A percentile compares a stretch with the other conserved stretches of the same genome.
Evolutionary conservation across 53 echinoderm and acorn worm genomes (phyloP).

Genomic region (Antedon mediterranea): DNA sequence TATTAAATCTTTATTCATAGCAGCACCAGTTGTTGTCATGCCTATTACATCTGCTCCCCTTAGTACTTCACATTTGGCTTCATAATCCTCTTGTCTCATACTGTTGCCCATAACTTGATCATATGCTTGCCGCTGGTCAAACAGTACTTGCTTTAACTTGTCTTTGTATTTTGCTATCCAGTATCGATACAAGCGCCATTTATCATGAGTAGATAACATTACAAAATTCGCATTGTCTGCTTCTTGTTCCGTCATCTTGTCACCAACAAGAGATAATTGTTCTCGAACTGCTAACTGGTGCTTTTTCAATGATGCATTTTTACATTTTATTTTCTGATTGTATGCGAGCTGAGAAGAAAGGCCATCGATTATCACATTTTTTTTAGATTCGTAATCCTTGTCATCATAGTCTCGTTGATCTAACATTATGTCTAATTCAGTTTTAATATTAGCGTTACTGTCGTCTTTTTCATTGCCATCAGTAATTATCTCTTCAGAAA

Average conservation of each 20-base stretch:
- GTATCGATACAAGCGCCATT: slow-evolving; percentile 74
- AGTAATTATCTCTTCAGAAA: neutral
- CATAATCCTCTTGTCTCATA: slow-evolving; percentile 21
- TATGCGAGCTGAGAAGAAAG: neutral
- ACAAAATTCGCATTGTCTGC: slow-evolving; percentile 36
- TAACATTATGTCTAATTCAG: neutral
- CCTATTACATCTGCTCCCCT: neutral
- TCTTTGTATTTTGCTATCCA: slow-evolving; percentile 33
- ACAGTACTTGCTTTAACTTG: slow-evolving; percentile 6
- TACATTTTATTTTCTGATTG: neutral
- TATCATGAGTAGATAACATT: slow-evolving; percentile 21
- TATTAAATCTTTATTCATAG: neutral
- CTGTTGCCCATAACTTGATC: slow-evolving; percentile 23
- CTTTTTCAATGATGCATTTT: neutral
- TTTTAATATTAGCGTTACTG: neutral
- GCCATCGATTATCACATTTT: neutral
- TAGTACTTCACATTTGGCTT: neutral
- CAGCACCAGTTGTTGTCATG: slow-evolving; percentile 8
- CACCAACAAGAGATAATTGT: neutral
- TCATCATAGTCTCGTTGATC: neutral
- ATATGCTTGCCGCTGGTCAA: slow-evolving; percentile 26
- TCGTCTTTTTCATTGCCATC: neutral
- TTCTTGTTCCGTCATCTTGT: slow-evolving; percentile 32
- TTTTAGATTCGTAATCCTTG: neutral
- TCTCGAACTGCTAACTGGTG: neutral